Conservation (phyloP, 2,113 vertebrate species). For the Neodon shergylaensis region DNA sequence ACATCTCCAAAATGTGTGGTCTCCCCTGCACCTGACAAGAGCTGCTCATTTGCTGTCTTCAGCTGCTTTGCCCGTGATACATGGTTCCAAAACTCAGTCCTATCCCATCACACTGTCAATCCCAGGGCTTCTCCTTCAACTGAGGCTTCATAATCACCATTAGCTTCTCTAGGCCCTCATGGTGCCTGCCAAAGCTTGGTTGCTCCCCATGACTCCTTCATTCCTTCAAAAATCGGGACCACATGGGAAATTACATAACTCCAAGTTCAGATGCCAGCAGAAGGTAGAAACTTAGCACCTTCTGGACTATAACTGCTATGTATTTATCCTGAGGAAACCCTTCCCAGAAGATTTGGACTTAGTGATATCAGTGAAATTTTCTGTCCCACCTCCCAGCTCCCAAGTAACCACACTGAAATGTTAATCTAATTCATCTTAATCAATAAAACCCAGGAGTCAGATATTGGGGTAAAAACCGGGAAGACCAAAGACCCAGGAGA, state of each 20-base stretch:
- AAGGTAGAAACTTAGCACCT: background rate
- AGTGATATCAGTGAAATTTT: background rate
- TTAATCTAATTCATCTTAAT: too few species aligned
- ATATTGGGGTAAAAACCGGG: too few species aligned
- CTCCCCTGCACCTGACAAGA: background rate
- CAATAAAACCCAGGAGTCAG: too few species aligned
- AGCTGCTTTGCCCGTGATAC: accelerated
- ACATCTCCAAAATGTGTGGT: background rate
- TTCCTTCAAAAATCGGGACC: background rate
- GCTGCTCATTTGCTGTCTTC: background rate
- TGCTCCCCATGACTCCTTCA: background rate
- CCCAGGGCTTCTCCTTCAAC: background rate
- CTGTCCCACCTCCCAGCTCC: too few species aligned
- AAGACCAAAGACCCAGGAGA: too few species aligned
- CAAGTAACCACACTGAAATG: too few species aligned
- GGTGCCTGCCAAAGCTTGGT: background rate
- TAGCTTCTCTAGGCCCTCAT: background rate
- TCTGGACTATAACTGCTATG: background rate
- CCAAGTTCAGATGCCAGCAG: background rate
- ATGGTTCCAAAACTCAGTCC: background rate
- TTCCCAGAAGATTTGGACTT: background rate
- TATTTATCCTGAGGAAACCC: background rate
- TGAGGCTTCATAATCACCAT: background rate
- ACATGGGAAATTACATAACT: background rate
- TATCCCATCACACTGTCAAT: background rate